Conservation (phyloP, 35 echinoderm and acorn worm genomes). For the Lytechinus pictus region DNA sequence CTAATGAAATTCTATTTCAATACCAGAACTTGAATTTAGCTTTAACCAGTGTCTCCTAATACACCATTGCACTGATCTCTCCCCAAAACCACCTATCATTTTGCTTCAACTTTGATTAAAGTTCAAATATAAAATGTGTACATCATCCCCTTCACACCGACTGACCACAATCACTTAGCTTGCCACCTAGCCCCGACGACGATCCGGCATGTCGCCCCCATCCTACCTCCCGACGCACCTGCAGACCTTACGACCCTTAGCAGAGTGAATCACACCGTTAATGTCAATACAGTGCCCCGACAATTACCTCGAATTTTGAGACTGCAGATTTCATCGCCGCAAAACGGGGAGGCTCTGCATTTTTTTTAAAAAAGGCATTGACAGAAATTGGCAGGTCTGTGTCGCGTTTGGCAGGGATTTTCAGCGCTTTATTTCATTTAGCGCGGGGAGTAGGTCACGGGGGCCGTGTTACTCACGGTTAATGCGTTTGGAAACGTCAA, state of each 20-base stretch:
- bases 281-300: neutral
- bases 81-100: no score
- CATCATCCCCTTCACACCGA: neutral
- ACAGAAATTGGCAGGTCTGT: neutral
- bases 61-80: neutral
- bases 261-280: neutral
- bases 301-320: conserved; percentile 3
- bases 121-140: no score
- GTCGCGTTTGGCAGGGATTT: neutral
- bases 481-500: conserved; percentile 1
- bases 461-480: neutral
- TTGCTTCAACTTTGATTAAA: no score
- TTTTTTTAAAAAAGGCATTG: neutral
- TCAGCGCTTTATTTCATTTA: neutral
- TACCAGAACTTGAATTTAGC: no score
- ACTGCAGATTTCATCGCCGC: conserved; percentile 8
- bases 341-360: neutral
- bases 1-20: no score
- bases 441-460: neutral
- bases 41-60: neutral
- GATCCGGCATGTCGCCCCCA: neutral
- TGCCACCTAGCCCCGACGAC: neutral
- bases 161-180: neutral
- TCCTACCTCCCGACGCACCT: neutral
- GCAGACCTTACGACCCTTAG: neutral